phyloP scores from a whole-genome alignment of 2,797 vertebrate genomes.

The Champsocephalus gunnari region DNA sequence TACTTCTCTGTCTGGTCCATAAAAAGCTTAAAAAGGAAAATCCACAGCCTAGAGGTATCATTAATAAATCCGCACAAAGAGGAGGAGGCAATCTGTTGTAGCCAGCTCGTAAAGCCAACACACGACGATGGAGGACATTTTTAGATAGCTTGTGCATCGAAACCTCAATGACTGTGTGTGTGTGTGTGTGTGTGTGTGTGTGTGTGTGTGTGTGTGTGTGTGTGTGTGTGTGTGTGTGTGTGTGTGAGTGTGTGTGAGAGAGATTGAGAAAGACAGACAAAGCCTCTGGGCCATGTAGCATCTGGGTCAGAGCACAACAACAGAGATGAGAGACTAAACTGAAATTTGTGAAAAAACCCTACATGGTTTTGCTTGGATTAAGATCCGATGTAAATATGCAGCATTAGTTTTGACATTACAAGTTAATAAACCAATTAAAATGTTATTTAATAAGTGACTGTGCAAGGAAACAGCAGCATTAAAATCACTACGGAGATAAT shows the following conservation, averaged over 20 bases:
- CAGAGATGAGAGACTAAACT: not conserved
- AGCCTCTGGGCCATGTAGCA: slow-evolving; percentile 43
- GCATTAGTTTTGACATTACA: not conserved
- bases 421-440: not conserved
- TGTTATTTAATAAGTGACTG: not conserved
- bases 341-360: not conserved
- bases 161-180: slow-evolving; percentile 8
- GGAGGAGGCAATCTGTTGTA: slow-evolving; percentile 15
- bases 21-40: slow-evolving; percentile 17
- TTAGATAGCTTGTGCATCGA: not conserved
- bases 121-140: not conserved
- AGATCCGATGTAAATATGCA: not conserved
- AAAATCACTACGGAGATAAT: not conserved
- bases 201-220: not conserved
- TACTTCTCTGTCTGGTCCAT: not conserved
- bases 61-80: slow-evolving; percentile 51
- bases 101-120: slow-evolving; percentile 24
- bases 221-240: not conserved
- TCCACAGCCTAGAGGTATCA: slow-evolving; percentile 23
- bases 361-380: not conserved
- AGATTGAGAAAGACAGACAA: not conserved
- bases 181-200: slow-evolving; percentile 4
- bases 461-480: too few species aligned
- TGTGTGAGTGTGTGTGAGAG: not conserved
- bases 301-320: slow-evolving; percentile 50